Conservation (phyloP, 2,888 invertebrate genomes). For the Campoplex capitator region DNA sequence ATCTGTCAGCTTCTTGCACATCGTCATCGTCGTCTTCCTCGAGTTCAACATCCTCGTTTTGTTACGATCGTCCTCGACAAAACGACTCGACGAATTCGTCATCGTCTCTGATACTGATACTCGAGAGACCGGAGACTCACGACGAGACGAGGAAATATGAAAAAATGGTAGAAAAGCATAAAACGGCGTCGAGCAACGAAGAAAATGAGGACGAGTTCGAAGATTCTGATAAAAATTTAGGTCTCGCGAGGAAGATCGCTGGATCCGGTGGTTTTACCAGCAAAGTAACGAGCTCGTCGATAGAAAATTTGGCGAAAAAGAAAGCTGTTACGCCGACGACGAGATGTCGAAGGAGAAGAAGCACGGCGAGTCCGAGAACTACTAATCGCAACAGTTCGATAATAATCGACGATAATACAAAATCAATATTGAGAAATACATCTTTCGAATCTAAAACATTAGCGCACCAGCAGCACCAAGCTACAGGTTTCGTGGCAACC, state of each 20-base stretch:
- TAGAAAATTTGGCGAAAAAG: conserved; percentile 61
- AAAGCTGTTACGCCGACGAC: conserved; percentile 21
- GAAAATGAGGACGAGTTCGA: conserved; percentile 4
- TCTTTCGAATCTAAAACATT: conserved; percentile 4
- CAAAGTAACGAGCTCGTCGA: conserved; percentile 54
- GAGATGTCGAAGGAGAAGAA: conserved; percentile 57
- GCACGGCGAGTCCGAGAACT: conserved; percentile 53
- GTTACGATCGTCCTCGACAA: conserved; percentile 51
- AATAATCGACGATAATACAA: conserved; percentile 7
- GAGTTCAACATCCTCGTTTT: conserved; percentile 40
- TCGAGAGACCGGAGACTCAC: conserved; percentile 46
- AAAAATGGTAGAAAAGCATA: not conserved
- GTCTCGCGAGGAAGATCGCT: not conserved
- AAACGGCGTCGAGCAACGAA: not conserved
- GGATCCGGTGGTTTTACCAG: conserved; percentile 25
- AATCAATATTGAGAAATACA: conserved; percentile 5
- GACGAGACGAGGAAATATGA: not conserved
- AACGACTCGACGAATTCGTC: conserved; percentile 64
- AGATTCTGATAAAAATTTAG: conserved; percentile 2
- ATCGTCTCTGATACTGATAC: conserved; percentile 63
- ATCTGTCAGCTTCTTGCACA: conserved; percentile 57
- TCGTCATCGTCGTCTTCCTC: conserved; percentile 52
- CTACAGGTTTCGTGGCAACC: conserved; percentile 59
- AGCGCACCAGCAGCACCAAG: not conserved
- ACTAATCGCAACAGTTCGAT: conserved; percentile 42